Evolutionary conservation across 2,797 vertebrate genomes (phyloP).

Genomic region (Takifugu ocellatus): DNA sequence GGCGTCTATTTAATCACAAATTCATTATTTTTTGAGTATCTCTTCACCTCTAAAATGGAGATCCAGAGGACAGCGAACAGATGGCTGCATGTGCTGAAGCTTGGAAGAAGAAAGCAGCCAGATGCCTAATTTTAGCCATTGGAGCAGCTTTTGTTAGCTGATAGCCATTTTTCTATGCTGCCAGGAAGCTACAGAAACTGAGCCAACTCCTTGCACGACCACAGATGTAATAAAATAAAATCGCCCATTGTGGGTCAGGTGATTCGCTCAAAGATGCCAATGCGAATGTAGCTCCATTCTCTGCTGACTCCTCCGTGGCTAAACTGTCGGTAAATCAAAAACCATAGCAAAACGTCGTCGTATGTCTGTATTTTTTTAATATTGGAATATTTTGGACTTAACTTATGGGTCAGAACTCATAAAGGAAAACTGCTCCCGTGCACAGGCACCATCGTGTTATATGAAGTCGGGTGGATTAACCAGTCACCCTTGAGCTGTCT

Average conservation of each 20-base stretch:
- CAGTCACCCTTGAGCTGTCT: conserved; percentile 39
- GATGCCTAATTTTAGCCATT: no score
- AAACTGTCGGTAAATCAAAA: neutral
- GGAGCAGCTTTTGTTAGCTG: neutral
- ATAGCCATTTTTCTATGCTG: neutral
- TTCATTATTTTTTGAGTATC: no score
- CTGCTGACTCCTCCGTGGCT: no score
- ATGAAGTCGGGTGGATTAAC: conserved; percentile 48
- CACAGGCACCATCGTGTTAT: conserved; percentile 18
- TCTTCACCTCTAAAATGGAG: no score
- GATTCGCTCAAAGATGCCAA: neutral
- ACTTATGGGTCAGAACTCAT: neutral
- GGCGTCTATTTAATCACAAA: neutral
- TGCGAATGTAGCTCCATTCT: neutral
- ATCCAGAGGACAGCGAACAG: no score
- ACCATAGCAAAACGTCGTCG: neutral
- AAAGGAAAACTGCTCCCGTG: conserved; percentile 22
- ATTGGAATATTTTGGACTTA: conserved; percentile 1
- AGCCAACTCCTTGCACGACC: no score
- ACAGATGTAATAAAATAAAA: no score
- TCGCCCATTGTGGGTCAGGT: neutral
- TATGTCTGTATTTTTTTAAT: conserved; percentile 2
- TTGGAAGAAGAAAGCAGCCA: no score
- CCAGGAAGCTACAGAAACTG: no score
- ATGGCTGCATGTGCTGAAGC: no score